Conservation (phyloP, 2,113 vertebrate species). For the Catharus minimus region DNA sequence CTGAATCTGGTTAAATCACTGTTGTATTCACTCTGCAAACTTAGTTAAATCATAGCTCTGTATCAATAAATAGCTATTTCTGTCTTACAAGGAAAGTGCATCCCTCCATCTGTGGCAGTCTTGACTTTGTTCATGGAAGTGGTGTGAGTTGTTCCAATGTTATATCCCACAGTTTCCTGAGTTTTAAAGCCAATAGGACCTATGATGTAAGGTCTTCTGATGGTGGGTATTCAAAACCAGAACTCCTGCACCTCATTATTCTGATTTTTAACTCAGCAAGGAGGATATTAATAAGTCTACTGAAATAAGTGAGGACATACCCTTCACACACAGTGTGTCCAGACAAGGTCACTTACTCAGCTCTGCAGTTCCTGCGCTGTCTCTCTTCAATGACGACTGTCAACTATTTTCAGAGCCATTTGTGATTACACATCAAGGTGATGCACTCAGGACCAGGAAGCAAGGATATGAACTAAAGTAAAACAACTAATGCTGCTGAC, state of each 20-base stretch:
- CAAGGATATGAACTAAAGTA: neutral
- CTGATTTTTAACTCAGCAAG: neutral
- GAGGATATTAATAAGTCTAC: neutral
- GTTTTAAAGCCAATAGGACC: neutral
- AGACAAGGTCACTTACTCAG: neutral
- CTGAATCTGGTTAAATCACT: neutral
- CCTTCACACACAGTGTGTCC: neutral
- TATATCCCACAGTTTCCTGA: neutral
- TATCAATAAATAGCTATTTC: neutral
- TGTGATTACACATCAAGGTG: neutral
- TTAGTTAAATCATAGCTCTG: neutral
- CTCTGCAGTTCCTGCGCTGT: rapidly evolving
- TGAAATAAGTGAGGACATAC: rapidly evolving
- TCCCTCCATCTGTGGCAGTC: no score
- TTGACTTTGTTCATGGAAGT: neutral
- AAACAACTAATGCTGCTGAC: neutral
- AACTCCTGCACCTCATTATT: neutral
- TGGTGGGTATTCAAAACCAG: neutral
- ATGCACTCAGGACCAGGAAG: neutral
- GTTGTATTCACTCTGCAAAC: neutral
- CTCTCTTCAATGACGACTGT: neutral
- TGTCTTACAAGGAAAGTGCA: neutral
- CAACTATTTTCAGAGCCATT: neutral
- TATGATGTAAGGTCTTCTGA: neutral
- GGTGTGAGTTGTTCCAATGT: neutral